Conservation (phyloP, 92 coral and sea anemone genomes). For the Meandrina meandrites region DNA sequence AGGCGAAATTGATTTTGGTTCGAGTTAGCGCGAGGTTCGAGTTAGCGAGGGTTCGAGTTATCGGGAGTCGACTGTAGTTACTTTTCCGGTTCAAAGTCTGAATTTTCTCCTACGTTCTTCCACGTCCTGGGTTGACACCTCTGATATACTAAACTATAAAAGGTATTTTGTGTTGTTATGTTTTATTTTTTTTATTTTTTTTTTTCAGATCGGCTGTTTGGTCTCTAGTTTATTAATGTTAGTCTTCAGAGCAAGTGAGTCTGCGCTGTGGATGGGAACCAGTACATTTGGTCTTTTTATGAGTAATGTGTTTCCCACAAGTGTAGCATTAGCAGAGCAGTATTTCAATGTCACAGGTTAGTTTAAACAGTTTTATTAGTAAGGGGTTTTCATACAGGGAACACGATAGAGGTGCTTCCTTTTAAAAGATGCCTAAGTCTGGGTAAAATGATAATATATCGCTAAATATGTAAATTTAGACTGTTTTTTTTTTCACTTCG, state of each 20-base stretch:
- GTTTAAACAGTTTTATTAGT: not conserved
- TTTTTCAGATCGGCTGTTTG: constrained; percentile 74
- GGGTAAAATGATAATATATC: too few relatives aligned
- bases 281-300: constrained; percentile 87
- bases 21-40: too few relatives aligned
- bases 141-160: not conserved
- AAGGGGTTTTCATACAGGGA: too few relatives aligned
- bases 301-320: constrained; percentile 95
- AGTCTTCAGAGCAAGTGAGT: constrained; percentile 69
- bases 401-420: too few relatives aligned
- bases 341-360: constrained; percentile 92
- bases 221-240: constrained; percentile 79
- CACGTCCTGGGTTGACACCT: not conserved
- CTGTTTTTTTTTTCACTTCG: too few relatives aligned
- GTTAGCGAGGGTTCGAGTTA: too few relatives aligned
- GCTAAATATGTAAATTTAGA: too few relatives aligned
- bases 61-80: too few relatives aligned
- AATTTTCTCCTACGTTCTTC: not conserved
- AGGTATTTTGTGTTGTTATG: not conserved
- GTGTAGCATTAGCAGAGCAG: constrained; percentile 92
- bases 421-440: too few relatives aligned
- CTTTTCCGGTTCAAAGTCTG: not conserved
- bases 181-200: not conserved
- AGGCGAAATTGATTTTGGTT: too few relatives aligned
- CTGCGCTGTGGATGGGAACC: constrained; percentile 86